phyloP scores from a whole-genome alignment of 23 tunicate species.

The Aplidium turbinatum region DNA sequence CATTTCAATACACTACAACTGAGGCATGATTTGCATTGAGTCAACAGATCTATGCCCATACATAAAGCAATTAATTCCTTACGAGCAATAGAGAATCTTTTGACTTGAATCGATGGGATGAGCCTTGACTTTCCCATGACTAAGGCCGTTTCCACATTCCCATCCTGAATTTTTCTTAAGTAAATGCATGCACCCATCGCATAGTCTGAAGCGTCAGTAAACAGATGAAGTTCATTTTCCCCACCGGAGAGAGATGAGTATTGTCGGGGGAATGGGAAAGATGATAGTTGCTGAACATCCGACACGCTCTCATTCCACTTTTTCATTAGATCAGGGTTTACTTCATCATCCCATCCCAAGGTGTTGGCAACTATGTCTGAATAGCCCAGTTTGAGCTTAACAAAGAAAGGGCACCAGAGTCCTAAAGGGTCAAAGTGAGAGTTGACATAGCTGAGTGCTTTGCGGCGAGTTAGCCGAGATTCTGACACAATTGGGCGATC shows the following conservation, averaged over 20 bases:
- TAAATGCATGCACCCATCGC: conserved; percentile 11
- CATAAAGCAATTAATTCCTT: conserved; percentile 20
- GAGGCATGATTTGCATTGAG: neutral
- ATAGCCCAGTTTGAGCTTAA: conserved; percentile 20
- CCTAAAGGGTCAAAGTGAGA: conserved; percentile 8
- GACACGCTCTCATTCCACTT: neutral
- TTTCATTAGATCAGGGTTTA: neutral
- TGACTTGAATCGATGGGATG: neutral
- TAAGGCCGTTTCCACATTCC: neutral
- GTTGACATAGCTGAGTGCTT: conserved; percentile 7
- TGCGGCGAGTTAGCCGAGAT: conserved; percentile 2
- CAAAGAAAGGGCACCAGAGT: conserved; percentile 8
- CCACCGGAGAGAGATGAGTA: neutral
- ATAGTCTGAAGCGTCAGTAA: conserved; percentile 1
- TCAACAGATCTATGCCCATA: conserved; percentile 8
- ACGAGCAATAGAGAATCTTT: conserved; percentile 14
- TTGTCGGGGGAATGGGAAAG: conserved; percentile 5
- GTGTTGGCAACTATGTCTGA: conserved; percentile 2
- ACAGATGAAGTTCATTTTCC: neutral
- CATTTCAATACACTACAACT: too few species aligned
- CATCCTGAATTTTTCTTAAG: neutral
- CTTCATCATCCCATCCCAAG: conserved; percentile 8
- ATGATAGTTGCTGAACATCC: neutral
- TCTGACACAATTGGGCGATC: too few species aligned
- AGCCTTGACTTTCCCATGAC: neutral